A percentile compares a stretch with the other conserved stretches of the same genome.
Conservation (phyloP, 2,888 invertebrate species). For the Polyommatus iphigenia region DNA sequence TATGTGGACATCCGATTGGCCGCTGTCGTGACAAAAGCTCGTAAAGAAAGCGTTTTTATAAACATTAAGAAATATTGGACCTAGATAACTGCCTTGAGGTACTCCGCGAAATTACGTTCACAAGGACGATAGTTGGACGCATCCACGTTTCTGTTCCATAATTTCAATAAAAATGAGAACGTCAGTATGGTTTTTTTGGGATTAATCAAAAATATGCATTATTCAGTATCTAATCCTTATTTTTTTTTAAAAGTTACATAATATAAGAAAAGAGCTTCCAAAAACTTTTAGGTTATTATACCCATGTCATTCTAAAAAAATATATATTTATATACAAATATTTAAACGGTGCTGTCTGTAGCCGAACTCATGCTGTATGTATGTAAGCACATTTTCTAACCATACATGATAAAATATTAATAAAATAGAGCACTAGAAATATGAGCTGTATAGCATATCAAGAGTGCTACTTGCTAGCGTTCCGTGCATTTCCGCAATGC, state of each 20-base stretch:
- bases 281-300: too few species aligned
- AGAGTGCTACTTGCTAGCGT: conserved; percentile 2
- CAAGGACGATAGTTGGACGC: not conserved
- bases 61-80: conserved; percentile 63
- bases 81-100: conserved; percentile 56
- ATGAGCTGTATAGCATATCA: conserved; percentile 1
- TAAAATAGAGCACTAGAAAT: not conserved
- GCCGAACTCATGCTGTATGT: not conserved
- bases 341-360: too few species aligned
- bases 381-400: not conserved
- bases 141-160: not conserved
- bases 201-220: too few species aligned
- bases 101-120: conserved; percentile 43
- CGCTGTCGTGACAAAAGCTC: conserved; percentile 72
- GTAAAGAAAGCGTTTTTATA: conserved; percentile 69
- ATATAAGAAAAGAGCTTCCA: too few species aligned
- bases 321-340: not conserved
- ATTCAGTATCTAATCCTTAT: too few species aligned
- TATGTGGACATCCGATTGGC: conserved; percentile 73
- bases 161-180: not conserved
- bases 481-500: not conserved
- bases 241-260: too few species aligned
- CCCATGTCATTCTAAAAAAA: too few species aligned
- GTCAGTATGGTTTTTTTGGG: too few species aligned
- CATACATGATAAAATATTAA: not conserved